A percentile compares a stretch with the other conserved stretches of the same genome.
These are phyloP conservation scores for Paralichthys olivaceus DNA, from an alignment of 2,113 vertebrate species.

Conservation along the genomic window DNA sequence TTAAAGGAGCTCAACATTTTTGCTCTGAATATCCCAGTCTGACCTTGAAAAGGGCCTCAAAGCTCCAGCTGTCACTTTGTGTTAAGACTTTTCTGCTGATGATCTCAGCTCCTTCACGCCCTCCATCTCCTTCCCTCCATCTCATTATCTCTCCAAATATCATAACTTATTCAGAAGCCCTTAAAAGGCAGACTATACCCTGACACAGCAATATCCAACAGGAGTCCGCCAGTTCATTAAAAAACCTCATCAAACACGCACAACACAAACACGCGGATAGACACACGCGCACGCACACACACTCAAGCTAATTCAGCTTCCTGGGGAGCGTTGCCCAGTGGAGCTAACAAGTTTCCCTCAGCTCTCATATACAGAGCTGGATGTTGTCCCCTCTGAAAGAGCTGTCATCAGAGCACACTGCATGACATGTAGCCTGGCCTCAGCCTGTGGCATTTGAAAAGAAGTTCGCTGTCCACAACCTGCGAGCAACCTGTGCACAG, in stretches of 20 bases:
- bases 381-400: slow-evolving; percentile 16
- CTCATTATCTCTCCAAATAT: slow-evolving; percentile 85
- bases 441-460: slow-evolving; percentile 10
- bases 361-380: slow-evolving; percentile 14
- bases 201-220: slow-evolving; percentile 78
- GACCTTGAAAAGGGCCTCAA: slow-evolving; percentile 65
- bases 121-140: slow-evolving; percentile 91
- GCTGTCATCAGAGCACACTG: slow-evolving; percentile 26
- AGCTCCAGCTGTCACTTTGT: slow-evolving; percentile 55
- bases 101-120: slow-evolving; percentile 83
- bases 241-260: slow-evolving; percentile 78
- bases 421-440: slow-evolving; percentile 13
- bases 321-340: slow-evolving; percentile 42
- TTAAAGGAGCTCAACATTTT: not conserved
- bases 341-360: slow-evolving; percentile 61
- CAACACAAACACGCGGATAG: slow-evolving; percentile 51
- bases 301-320: slow-evolving; percentile 60
- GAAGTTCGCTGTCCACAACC: slow-evolving; percentile 20
- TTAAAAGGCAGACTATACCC: slow-evolving; percentile 78
- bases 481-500: slow-evolving; percentile 43
- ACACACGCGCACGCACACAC: slow-evolving; percentile 20
- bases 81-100: slow-evolving; percentile 90
- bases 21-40: slow-evolving; percentile 32
- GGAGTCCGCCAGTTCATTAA: slow-evolving; percentile 88
- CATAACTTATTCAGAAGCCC: slow-evolving; percentile 81